Conservation (phyloP, 2,113 vertebrate genomes). For the Struthidea cinerea region DNA sequence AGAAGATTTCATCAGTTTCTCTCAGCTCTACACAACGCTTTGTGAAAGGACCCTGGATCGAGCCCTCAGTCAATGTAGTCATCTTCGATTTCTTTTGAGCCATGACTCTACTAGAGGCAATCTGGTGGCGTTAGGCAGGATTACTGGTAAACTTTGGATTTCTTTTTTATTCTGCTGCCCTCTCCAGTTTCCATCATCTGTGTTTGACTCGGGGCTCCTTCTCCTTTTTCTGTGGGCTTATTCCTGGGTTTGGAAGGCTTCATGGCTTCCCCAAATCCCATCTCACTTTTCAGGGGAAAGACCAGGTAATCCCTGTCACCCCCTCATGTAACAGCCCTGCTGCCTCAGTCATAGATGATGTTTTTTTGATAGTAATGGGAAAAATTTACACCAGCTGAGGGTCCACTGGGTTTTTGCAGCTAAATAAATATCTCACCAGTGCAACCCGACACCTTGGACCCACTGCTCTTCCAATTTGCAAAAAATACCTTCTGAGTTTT, state of each 20-base stretch:
- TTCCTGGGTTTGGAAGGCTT: not conserved
- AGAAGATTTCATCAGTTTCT: not conserved
- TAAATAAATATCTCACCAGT: not conserved
- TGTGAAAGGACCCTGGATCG: not conserved
- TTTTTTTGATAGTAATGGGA: not conserved
- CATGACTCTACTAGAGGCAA: not conserved
- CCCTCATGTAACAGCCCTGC: not conserved
- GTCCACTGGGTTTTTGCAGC: not conserved
- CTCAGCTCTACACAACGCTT: not conserved
- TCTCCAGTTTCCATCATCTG: not conserved
- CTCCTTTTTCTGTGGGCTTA: not conserved
- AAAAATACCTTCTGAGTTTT: not conserved
- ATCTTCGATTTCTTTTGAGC: not conserved
- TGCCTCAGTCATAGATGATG: not conserved
- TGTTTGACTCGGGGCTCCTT: not conserved
- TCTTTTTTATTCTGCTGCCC: not conserved
- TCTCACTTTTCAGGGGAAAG: not conserved
- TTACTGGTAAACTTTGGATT: conserved; percentile 1
- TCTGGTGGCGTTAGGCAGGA: conserved; percentile 3
- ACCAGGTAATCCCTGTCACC: not conserved
- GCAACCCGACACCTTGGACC: not conserved
- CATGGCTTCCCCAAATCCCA: not conserved
- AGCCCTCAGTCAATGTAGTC: not conserved
- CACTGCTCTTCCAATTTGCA: not conserved
- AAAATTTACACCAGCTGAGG: not conserved